Percentiles rank a stretch among this genome's conserved stretches.
phyloP scores from a whole-genome alignment of 2,888 invertebrate species.

The Zhuqinia jingwanae region DNA sequence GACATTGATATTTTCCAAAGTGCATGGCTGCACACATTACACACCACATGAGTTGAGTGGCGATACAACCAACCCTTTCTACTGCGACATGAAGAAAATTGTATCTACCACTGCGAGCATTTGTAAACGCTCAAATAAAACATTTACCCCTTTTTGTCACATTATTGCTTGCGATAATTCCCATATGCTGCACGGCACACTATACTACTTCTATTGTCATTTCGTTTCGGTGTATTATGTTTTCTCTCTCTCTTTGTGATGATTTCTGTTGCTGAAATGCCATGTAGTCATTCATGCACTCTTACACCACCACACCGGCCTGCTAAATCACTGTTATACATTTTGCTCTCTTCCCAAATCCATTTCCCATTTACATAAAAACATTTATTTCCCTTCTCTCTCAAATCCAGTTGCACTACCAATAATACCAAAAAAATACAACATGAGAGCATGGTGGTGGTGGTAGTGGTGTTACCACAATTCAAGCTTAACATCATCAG shows the following conservation, averaged over 20 bases:
- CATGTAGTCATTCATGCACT: too few species aligned
- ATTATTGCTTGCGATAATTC: conserved; percentile 73
- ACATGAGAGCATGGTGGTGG: not conserved
- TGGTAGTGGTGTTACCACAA: not conserved
- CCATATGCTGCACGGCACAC: conserved; percentile 71
- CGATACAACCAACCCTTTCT: conserved; percentile 50
- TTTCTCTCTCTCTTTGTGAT: conserved; percentile 13
- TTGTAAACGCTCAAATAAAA: conserved; percentile 74
- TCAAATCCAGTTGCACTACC: not conserved
- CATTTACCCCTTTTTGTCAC: conserved; percentile 77
- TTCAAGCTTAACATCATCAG: too few species aligned
- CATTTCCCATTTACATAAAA: not conserved
- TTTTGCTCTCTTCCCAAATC: too few species aligned
- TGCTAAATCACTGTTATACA: conserved; percentile 3
- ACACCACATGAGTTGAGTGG: conserved; percentile 18
- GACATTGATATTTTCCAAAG: not conserved
- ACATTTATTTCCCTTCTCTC: not conserved
- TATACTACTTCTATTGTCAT: too few species aligned
- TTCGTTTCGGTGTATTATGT: not conserved
- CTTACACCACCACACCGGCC: conserved; percentile 17
- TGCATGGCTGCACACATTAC: conserved; percentile 38
- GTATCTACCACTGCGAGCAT: not conserved
- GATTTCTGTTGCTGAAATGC: not conserved
- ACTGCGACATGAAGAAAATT: not conserved
- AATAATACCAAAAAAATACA: too few species aligned